phyloP scores from a whole-genome alignment of 2,113 vertebrate genomes.

The Odocoileus virginianus region DNA sequence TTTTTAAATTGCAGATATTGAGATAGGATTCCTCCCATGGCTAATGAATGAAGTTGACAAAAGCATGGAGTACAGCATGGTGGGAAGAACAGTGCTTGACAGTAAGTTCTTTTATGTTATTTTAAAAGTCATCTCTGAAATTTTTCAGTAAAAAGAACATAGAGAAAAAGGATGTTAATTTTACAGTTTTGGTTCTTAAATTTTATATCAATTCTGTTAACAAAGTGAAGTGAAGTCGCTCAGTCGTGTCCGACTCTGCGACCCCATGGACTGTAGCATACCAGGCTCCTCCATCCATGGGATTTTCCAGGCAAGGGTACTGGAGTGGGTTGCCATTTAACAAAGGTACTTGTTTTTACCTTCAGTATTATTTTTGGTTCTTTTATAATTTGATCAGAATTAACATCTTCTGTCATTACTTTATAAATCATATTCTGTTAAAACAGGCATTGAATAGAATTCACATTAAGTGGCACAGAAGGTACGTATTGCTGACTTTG shows the following conservation, averaged over 20 bases:
- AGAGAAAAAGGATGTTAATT: background rate
- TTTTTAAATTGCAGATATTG: constrained; percentile 85
- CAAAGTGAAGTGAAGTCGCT: background rate
- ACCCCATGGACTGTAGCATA: background rate
- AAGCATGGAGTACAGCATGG: constrained; percentile 79
- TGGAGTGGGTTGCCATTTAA: background rate
- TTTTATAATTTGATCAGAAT: background rate
- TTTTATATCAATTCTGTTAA: background rate
- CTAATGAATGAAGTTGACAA: constrained; percentile 86
- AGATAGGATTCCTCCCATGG: constrained; percentile 90
- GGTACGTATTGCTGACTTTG: background rate
- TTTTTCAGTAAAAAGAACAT: background rate
- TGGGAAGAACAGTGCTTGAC: constrained; percentile 87
- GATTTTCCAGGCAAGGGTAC: background rate
- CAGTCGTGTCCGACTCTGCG: background rate
- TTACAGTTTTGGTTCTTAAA: background rate
- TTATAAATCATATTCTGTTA: background rate
- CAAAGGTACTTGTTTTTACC: background rate
- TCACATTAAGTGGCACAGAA: background rate
- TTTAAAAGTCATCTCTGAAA: background rate
- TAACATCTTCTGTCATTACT: background rate
- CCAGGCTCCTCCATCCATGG: background rate
- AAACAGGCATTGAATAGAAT: background rate
- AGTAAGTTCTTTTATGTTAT: constrained; percentile 82
- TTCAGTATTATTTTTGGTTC: background rate